Evolutionary conservation across 2,888 invertebrate species (phyloP).

Genomic region (Pseudococcus viburni): DNA sequence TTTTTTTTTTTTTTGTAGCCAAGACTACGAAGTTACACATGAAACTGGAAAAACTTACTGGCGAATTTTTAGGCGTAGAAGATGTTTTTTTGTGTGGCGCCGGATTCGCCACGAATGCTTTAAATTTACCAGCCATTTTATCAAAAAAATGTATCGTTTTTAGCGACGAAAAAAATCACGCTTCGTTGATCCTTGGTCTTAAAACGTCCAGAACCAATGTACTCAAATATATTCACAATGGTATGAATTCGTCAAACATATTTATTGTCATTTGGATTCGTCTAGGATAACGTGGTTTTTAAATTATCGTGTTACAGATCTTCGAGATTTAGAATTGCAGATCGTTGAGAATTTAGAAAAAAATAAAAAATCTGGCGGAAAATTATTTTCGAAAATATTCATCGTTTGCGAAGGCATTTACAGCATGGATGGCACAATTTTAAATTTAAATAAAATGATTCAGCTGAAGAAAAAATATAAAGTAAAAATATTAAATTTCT

Average conservation of each 20-base stretch:
- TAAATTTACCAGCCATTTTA: constrained; percentile 65
- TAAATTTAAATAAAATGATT: constrained; percentile 61
- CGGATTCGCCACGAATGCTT: constrained; percentile 64
- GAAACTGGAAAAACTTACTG: constrained; percentile 59
- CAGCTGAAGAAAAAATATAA: constrained; percentile 65
- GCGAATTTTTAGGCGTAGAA: constrained; percentile 57
- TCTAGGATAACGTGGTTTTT: background rate
- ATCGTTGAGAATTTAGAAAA: constrained; percentile 1
- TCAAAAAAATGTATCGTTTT: constrained; percentile 61
- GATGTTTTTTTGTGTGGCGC: constrained; percentile 54
- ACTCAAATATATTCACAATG: constrained; percentile 51
- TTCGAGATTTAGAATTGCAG: constrained; percentile 64
- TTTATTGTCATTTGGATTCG: background rate
- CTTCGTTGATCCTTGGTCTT: constrained; percentile 63
- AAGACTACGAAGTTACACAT: constrained; percentile 47
- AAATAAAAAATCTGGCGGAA: background rate
- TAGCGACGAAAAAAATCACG: constrained; percentile 66
- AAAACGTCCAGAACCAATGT: constrained; percentile 32
- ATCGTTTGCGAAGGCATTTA: constrained; percentile 63
- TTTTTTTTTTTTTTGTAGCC: background rate
- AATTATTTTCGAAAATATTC: constrained; percentile 59
- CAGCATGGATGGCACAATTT: constrained; percentile 66
- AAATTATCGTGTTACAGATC: constrained; percentile 41
- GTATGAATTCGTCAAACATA: background rate
- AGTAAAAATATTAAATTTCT: constrained; percentile 13